These are phyloP conservation scores for Lepidurus packardi DNA, from an alignment of 1,140 invertebrate species.

Conservation along the genomic window DNA sequence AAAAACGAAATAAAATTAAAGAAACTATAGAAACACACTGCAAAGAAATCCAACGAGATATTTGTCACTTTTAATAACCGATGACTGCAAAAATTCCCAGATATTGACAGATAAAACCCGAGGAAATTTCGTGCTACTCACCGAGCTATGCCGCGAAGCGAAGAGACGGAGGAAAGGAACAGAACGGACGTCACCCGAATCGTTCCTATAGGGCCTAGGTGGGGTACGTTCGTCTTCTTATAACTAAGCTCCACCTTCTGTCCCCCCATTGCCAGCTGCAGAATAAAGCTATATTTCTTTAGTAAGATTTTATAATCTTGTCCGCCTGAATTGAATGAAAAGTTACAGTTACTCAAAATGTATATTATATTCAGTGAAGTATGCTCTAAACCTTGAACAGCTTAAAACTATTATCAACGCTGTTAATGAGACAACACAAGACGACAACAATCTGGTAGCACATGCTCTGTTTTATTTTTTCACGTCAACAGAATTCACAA, in stretches of 20 bases:
- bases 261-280: neutral
- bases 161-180: neutral
- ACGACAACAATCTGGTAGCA: no score
- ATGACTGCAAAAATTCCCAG: neutral
- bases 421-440: no score
- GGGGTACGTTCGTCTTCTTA: neutral
- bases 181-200: neutral
- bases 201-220: constrained; percentile 6
- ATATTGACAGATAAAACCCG: neutral
- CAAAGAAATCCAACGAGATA: constrained; percentile 15
- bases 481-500: neutral
- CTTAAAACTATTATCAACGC: no score
- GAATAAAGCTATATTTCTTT: neutral
- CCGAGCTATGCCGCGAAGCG: constrained; percentile 12
- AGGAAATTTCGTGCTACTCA: neutral
- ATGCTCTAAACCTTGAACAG: no score
- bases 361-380: no score
- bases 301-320: neutral
- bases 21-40: neutral
- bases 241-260: neutral
- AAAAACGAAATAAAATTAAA: neutral
- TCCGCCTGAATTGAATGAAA: neutral
- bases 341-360: neutral
- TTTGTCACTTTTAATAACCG: neutral
- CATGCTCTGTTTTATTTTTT: no score